Percentiles rank a stretch among this genome's conserved stretches.
Evolutionary conservation across 2,113 vertebrate genomes (phyloP).

Genomic region (Apteryx mantelli): DNA sequence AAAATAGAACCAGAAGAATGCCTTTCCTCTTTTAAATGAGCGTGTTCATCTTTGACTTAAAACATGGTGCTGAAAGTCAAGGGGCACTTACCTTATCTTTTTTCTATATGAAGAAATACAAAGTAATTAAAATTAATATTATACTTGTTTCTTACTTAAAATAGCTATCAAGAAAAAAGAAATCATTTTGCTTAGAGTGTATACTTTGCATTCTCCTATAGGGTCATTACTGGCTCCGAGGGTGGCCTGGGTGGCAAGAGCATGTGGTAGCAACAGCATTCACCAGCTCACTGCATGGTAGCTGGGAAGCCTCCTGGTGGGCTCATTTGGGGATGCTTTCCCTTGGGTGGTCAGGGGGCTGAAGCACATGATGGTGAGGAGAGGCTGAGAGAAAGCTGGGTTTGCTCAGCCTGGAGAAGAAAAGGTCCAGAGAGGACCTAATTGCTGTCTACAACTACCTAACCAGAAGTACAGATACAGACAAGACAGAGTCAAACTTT

Average conservation of each 20-base stretch:
- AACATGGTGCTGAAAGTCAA: neutral
- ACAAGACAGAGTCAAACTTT: neutral
- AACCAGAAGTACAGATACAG: neutral
- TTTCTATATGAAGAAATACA: neutral
- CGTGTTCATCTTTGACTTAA: neutral
- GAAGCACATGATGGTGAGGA: neutral
- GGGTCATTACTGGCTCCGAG: neutral
- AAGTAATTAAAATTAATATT: neutral
- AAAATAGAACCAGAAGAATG: neutral
- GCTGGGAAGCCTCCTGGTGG: neutral
- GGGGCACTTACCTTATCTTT: neutral
- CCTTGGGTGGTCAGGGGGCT: neutral
- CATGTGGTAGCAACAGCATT: neutral
- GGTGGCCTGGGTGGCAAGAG: neutral
- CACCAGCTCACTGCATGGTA: no score
- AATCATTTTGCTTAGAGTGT: neutral
- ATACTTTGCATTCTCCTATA: neutral
- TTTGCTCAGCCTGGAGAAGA: neutral
- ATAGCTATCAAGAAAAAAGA: neutral
- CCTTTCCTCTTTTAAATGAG: neutral
- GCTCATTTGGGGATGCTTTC: neutral
- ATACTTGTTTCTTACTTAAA: neutral
- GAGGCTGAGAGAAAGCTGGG: neutral
- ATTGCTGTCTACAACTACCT: neutral
- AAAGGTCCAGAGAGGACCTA: neutral